Percentiles rank a stretch among this genome's conserved stretches.
These are phyloP conservation scores for Auanema freiburgensis DNA, from an alignment of 2,888 invertebrate genomes.

Conservation along the genomic window DNA sequence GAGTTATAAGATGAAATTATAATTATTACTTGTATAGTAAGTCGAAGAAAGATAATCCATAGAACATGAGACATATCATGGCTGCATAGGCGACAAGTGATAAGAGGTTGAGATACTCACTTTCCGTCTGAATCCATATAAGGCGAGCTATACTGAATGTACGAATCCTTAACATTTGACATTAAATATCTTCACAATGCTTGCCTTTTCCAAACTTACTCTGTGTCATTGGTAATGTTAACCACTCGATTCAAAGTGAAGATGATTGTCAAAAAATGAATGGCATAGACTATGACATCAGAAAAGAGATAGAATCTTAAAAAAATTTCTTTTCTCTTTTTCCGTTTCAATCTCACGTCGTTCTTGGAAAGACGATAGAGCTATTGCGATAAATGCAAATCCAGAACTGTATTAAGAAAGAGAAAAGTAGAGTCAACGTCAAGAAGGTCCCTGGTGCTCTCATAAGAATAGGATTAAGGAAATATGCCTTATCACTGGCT, in stretches of 20 bases:
- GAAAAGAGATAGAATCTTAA: conserved; percentile 13
- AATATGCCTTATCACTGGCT: conserved; percentile 21
- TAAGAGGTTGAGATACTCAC: conserved; percentile 11
- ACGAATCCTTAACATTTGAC: conserved; percentile 11
- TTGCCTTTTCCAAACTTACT: conserved; percentile 11
- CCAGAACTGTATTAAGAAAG: conserved; percentile 19
- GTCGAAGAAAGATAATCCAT: conserved; percentile 17
- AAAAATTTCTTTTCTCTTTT: background rate
- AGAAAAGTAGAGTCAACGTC: conserved; percentile 12
- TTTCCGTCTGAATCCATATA: conserved; percentile 15
- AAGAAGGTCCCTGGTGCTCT: conserved; percentile 17
- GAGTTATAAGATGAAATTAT: background rate
- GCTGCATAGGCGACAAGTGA: conserved; percentile 20
- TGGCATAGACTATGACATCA: conserved; percentile 12
- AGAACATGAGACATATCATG: conserved; percentile 21
- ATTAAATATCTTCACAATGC: too few relatives aligned
- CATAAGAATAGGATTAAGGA: conserved; percentile 18
- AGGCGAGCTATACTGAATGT: conserved; percentile 7
- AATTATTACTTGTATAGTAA: conserved; percentile 17
- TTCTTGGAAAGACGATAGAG: conserved; percentile 16
- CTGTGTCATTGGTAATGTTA: conserved; percentile 10
- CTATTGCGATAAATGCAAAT: conserved; percentile 21
- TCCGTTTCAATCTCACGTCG: conserved; percentile 3
- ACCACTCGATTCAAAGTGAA: conserved; percentile 13
- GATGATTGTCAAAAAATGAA: conserved; percentile 14